Evolutionary conservation across 2,888 invertebrate species (phyloP), one percentile per base, ranked within the genome.

Genomic region (Microplitis manilae): DNA sequence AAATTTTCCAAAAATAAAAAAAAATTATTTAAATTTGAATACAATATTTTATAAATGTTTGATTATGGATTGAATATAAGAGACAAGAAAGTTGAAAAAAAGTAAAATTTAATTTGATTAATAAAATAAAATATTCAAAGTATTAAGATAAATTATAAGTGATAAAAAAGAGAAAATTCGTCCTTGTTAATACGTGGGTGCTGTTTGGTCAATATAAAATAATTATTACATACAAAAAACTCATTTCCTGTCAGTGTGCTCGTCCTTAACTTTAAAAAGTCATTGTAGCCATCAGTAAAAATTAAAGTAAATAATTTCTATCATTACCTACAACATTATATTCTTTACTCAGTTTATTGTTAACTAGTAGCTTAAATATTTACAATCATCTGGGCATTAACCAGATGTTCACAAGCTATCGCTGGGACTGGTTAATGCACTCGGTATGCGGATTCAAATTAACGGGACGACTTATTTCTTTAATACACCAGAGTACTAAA

Each of bases 381-480:
- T 50, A 50, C 50, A 62, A 62, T 62, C 15, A n/a, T 62, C 20
- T 20, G 15, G 62, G 7, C 62, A 62, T 62, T 17, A 62, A 62
- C n/a, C 20, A 62, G 20, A 15, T 15, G 17, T 64, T 39, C 15
- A 65, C 40, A 50, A 7, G 40, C 9, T 15, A 65, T 73, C 65
- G 41, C 40, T 73, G 62, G 41, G 50, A 50, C 13, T 7, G 40
- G 73, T 17, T 64, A 64, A 73, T 73, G 73, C 62, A 64, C 64
- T 41, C 40, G 73, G 73, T 73, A 73, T 73, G 73, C 73, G 64
- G 41, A 73, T 64, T 73, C 13, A 20, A 64, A 40, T 73, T 73
- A 73, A 73, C 73, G 73, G 73, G 64, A 73, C 73, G 64, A 13
- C 15, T 73, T 73, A 62, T 73, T 64, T 30, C n/a, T 71, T 71